Conservation (phyloP, 1,140 invertebrate genomes). For the Cephus cinctus region DNA sequence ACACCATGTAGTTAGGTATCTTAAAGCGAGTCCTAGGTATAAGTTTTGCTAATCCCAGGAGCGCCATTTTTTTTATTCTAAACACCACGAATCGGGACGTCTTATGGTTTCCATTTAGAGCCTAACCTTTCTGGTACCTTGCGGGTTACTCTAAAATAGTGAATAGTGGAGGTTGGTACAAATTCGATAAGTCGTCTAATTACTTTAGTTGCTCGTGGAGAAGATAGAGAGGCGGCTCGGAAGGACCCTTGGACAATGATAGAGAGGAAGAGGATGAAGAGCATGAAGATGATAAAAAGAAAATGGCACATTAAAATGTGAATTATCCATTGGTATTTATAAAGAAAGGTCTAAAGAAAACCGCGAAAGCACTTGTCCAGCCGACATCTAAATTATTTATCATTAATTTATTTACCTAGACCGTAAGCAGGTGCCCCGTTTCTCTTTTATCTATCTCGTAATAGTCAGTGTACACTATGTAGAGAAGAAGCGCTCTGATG, state of each 20-base stretch:
- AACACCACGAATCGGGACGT: conserved; percentile 17
- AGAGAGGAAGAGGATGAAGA: background rate
- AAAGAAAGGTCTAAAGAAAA: too few species aligned
- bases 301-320: too few species aligned
- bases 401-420: conserved; percentile 50
- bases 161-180: conserved; percentile 38
- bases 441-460: too few species aligned
- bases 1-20: conserved; percentile 17
- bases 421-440: conserved; percentile 31
- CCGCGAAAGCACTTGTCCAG: too few species aligned
- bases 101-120: conserved; percentile 16
- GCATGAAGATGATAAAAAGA: conserved; percentile 1
- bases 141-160: too few species aligned
- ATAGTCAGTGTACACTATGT: conserved; percentile 46
- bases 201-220: conserved; percentile 22
- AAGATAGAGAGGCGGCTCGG: conserved; percentile 18
- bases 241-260: background rate
- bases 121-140: conserved; percentile 12
- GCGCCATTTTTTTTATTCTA: conserved; percentile 10
- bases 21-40: too few species aligned
- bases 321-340: too few species aligned
- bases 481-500: conserved; percentile 21
- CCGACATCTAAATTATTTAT: conserved; percentile 46
- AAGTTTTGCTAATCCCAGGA: conserved; percentile 11
- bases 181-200: conserved; percentile 32